Conservation (phyloP, 2,888 invertebrate species). For the Clepsis dumicolana region DNA sequence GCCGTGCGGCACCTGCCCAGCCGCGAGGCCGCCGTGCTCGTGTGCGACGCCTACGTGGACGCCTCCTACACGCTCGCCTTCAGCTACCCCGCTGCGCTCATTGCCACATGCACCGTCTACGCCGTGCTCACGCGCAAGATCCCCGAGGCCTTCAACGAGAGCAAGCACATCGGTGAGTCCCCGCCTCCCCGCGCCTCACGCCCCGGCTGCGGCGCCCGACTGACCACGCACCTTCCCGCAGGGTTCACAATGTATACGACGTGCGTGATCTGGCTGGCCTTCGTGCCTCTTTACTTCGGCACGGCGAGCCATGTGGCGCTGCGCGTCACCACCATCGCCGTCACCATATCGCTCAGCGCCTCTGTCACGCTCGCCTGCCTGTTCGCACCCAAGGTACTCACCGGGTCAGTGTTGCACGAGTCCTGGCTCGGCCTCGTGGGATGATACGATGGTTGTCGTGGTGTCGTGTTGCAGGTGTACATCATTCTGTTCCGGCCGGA, state of each 20-base stretch:
- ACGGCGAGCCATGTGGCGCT: constrained; percentile 97
- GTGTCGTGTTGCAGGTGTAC: constrained; percentile 88
- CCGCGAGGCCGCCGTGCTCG: constrained; percentile 95
- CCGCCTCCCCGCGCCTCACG: not conserved
- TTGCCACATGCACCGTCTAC: constrained; percentile 96
- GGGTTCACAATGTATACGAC: constrained; percentile 99
- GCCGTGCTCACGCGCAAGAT: constrained; percentile 97
- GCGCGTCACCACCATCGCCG: constrained; percentile 97
- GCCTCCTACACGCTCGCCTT: constrained; percentile 97
- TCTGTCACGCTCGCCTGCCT: constrained; percentile 97
- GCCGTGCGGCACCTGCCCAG: constrained; percentile 96
- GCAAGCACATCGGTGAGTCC: constrained; percentile 94
- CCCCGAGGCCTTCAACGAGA: constrained; percentile 99
- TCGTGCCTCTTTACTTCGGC: constrained; percentile 98
- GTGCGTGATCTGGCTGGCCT: constrained; percentile 99
- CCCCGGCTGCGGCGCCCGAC: not conserved
- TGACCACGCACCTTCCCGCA: constrained; percentile 58
- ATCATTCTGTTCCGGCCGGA: constrained; percentile 96
- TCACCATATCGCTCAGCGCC: constrained; percentile 97
- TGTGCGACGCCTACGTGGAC: constrained; percentile 95
- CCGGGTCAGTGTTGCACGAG: too few species aligned
- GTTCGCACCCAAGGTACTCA: constrained; percentile 94
- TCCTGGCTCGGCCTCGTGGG: not conserved
- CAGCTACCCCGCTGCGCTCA: constrained; percentile 95
- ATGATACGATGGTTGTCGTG: not conserved